Percentiles rank a stretch among this genome's conserved stretches.
Conservation (phyloP, 2,113 vertebrate species). For the Gymnocephalus cernua region DNA sequence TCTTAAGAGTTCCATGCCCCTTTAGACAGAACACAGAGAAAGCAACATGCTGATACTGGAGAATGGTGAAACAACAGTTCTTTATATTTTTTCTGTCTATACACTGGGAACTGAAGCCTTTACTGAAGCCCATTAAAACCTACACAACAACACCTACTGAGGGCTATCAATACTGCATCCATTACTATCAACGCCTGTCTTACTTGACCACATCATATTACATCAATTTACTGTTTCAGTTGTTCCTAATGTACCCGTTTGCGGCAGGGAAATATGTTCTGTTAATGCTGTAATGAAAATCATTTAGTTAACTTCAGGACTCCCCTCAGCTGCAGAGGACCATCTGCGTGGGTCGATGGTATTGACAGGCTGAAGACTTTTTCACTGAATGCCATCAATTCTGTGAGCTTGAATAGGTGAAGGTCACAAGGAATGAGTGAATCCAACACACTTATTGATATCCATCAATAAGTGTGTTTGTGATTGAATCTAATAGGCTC, state of each 20-base stretch:
- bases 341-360: conserved; percentile 80
- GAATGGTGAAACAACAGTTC: background rate
- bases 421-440: conserved; percentile 77
- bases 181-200: conserved; percentile 44
- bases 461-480: conserved; percentile 77
- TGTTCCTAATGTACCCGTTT: conserved; percentile 73
- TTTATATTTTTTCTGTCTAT: conserved; percentile 11
- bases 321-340: conserved; percentile 78
- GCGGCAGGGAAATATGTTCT: conserved; percentile 69
- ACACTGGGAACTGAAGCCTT: background rate
- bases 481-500: conserved; percentile 65
- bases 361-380: conserved; percentile 82
- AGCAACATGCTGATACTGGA: conserved; percentile 14
- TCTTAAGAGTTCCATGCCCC: conserved; percentile 30
- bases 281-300: conserved; percentile 86
- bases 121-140: background rate
- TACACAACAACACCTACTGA: background rate
- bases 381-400: conserved; percentile 80
- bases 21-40: conserved; percentile 60
- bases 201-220: conserved; percentile 49
- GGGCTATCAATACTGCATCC: conserved; percentile 22
- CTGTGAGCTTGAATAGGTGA: conserved; percentile 77
- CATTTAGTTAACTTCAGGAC: conserved; percentile 79
- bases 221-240: conserved; percentile 71
- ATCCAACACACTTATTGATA: conserved; percentile 68